Base-by-base conservation (phyloP, 2,888 invertebrate genomes). In the Heptascelio sp. region DNA sequence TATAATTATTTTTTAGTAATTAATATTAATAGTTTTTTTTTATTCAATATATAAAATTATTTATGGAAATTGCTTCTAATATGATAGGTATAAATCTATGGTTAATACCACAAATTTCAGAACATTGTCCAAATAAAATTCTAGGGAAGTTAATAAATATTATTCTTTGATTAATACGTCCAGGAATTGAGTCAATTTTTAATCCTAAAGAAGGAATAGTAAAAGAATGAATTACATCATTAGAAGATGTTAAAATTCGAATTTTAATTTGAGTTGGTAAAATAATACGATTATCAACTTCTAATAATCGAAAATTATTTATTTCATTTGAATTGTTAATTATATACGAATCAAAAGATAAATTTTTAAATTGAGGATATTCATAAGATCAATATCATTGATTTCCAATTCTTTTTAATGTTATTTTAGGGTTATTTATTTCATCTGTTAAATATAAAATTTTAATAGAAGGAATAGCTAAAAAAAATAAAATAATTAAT, bases 51-150 rank as follows among this genome's bases (percentile, higher is more conserved):
- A 51, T 57, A 84, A 89, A 89, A 40, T 68, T 72, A 90, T 93
- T 94, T 88, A 93, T 92, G 81, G 93, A 92, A 68, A 95, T 93
- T 89, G 94, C 94, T 95, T 96, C 96, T 89, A 96, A 92, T 79
- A 95, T 94, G 94, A 97, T 97, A 37, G 97, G 97, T 93, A 97
- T 97, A 95, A 97, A 97, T 79, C 96, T 96, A 92, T 97, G 97
- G 92, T 97, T 97, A 70, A 96, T 95, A 0, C 97, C 97, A 93
- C 97, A 97, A 94, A 97, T 97, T 95, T 97, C 97, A 88, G 97
- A 97, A 92, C 97, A 97, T 95, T 97, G 97, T 0, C 97, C 97
- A 93, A 93, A 97, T 93, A 94, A 96, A 91, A 97, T 88, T 53
- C 97, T 96, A 0, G 96, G 94, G 2, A 95, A 95, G 86, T 94